These are phyloP conservation scores for Entosphenus tridentatus DNA, from an alignment of 2,113 vertebrate genomes.

Conservation along the genomic window DNA sequence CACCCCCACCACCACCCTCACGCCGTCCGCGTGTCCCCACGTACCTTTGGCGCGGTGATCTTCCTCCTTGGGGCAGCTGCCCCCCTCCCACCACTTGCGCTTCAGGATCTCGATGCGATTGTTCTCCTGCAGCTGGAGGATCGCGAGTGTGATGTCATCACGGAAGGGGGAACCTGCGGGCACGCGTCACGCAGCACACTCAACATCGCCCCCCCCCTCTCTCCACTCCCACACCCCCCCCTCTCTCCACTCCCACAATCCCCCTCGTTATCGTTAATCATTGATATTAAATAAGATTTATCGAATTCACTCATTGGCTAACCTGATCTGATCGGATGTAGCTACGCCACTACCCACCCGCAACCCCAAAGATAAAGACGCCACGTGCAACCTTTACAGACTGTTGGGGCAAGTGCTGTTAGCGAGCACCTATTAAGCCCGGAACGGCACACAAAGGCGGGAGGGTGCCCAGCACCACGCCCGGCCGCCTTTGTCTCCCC, in stretches of 20 bases:
- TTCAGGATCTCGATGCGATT: conserved; percentile 69
- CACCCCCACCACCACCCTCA: not conserved
- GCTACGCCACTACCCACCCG: too few species aligned
- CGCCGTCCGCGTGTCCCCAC: not conserved
- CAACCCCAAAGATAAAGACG: too few species aligned
- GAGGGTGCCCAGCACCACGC: too few species aligned
- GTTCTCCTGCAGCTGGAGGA: conserved; percentile 62
- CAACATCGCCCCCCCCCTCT: not conserved
- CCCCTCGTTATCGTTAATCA: not conserved
- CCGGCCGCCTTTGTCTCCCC: too few species aligned
- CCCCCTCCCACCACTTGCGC: conserved; percentile 64
- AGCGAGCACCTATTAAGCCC: too few species aligned
- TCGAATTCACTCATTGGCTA: too few species aligned
- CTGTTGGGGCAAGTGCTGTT: too few species aligned
- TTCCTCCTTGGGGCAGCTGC: conserved; percentile 58
- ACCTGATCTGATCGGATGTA: too few species aligned
- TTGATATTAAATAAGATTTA: too few species aligned
- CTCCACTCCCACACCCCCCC: not conserved
- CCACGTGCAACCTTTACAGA: too few species aligned
- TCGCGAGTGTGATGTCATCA: conserved; percentile 59
- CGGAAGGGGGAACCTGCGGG: conserved; percentile 42
- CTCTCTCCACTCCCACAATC: not conserved
- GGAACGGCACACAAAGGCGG: too few species aligned
- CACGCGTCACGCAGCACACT: not conserved
- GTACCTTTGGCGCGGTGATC: conserved; percentile 60